Evolutionary conservation across 2,888 invertebrate species (phyloP).

Genomic region (Oscheius sp.): DNA sequence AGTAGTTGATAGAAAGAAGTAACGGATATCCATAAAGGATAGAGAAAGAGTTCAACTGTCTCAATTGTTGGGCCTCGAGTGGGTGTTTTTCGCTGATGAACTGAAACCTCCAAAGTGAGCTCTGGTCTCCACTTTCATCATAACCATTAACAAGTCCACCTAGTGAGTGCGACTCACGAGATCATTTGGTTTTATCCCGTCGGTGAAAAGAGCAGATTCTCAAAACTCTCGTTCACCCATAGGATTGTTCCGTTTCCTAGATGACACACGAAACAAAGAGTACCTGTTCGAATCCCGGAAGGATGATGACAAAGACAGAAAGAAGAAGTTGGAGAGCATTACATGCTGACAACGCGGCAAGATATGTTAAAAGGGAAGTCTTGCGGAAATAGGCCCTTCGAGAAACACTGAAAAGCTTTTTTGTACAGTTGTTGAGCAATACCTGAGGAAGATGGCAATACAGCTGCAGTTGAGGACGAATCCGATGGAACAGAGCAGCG

Average conservation of each 20-base stretch:
- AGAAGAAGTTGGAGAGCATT: conserved; percentile 62
- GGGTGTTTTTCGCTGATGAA: conserved; percentile 45
- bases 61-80: conserved; percentile 15
- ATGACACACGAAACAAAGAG: too few species aligned
- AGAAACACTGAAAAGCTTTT: conserved; percentile 37
- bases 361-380: conserved; percentile 62
- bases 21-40: conserved; percentile 58
- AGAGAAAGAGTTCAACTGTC: conserved; percentile 43
- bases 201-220: not conserved
- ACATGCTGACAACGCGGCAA: conserved; percentile 59
- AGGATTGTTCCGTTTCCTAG: not conserved
- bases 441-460: conserved; percentile 52
- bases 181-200: not conserved
- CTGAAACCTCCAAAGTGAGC: conserved; percentile 40
- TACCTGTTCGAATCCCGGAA: conserved; percentile 65
- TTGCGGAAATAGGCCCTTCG: conserved; percentile 62
- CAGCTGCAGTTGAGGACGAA: conserved; percentile 60
- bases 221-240: not conserved
- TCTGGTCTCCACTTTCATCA: not conserved
- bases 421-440: not conserved
- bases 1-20: conserved; percentile 64
- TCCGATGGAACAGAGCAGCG: conserved; percentile 58
- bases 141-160: not conserved
- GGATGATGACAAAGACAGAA: conserved; percentile 62
- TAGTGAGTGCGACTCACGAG: not conserved